Percentiles rank a stretch among this genome's conserved stretches.
Evolutionary conservation across 2,797 vertebrate species (phyloP).

Genomic region (Enteromius paludinosus): DNA sequence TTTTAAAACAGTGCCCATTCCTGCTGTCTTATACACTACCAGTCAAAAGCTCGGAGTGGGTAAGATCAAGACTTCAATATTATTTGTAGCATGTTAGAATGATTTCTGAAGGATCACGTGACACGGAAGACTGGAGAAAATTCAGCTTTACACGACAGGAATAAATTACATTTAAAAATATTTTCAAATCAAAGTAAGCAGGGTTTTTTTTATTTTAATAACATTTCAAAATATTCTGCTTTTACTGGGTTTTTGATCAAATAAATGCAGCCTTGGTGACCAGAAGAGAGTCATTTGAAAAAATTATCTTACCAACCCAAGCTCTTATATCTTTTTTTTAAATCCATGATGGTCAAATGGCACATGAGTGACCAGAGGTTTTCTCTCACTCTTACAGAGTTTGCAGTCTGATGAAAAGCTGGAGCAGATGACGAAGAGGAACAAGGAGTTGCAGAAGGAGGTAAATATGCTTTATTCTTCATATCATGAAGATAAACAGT

Average conservation of each 20-base stretch:
- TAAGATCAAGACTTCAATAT: not conserved
- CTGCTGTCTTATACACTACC: not conserved
- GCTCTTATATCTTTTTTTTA: not conserved
- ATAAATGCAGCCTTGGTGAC: not conserved
- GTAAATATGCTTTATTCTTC: slow-evolving; percentile 42
- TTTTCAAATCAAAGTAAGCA: not conserved
- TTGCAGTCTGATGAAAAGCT: slow-evolving; percentile 29
- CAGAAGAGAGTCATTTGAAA: not conserved
- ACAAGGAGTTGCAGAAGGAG: slow-evolving; percentile 49
- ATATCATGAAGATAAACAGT: not conserved
- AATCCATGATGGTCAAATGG: not conserved
- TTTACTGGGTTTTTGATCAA: not conserved
- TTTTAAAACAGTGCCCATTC: not conserved
- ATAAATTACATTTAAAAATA: not conserved
- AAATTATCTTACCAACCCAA: not conserved
- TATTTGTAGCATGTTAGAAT: not conserved
- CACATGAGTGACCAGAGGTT: not conserved
- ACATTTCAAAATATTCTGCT: not conserved
- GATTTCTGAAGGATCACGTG: not conserved
- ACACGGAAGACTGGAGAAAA: not conserved
- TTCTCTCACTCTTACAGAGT: slow-evolving; percentile 3
- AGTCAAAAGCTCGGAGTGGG: not conserved
- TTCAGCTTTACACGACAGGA: not conserved
- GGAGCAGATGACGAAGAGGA: slow-evolving; percentile 41
- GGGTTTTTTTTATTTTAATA: not conserved